Conservation (phyloP, 2,113 vertebrate species). For the Pseudolaguvia tuberculata region DNA sequence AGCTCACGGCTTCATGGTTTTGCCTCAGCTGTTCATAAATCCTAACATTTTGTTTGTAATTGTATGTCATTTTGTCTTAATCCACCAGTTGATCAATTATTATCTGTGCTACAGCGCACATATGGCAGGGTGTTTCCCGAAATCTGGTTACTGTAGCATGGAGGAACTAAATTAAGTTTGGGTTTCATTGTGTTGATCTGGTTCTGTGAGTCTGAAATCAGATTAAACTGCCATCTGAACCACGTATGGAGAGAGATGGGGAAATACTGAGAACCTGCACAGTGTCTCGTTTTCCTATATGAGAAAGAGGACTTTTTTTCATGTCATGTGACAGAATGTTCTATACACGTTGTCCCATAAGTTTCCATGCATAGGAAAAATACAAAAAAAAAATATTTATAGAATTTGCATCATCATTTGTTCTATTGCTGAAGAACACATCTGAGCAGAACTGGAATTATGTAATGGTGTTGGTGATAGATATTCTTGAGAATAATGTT, state of each 20-base stretch:
- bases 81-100: background rate
- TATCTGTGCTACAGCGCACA: background rate
- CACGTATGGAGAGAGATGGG: background rate
- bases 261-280: background rate
- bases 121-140: background rate
- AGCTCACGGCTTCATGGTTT: background rate
- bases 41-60: background rate
- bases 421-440: too few relatives aligned
- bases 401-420: too few relatives aligned
- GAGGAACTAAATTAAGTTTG: background rate
- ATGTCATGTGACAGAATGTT: background rate
- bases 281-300: background rate
- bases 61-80: slow-evolving; percentile 4
- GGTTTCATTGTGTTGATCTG: background rate
- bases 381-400: too few relatives aligned
- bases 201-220: background rate
- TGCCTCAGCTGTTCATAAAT: background rate
- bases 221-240: background rate
- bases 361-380: too few relatives aligned
- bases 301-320: background rate
- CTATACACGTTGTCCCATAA: too few relatives aligned
- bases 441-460: too few relatives aligned
- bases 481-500: too few relatives aligned
- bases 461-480: too few relatives aligned
- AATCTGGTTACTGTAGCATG: background rate